These are phyloP conservation scores for Pontoporia blainvillei DNA, from an alignment of 2,113 vertebrate genomes.

Conservation along the genomic window DNA sequence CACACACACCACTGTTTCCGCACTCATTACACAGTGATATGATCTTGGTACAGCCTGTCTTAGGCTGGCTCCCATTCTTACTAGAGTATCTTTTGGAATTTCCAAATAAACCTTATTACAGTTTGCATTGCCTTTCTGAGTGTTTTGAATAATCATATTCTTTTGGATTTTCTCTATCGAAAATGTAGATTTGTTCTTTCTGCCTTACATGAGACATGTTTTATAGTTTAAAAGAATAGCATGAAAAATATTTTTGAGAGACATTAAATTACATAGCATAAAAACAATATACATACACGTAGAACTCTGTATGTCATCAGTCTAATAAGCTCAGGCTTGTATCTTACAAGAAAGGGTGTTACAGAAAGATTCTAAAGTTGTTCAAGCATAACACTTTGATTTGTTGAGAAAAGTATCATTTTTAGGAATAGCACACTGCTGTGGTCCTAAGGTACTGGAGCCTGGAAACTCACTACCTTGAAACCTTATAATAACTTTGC, in stretches of 20 bases:
- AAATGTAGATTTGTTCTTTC: not conserved
- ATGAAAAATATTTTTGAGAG: not conserved
- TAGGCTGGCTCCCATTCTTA: not conserved
- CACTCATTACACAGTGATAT: not conserved
- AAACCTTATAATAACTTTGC: not conserved
- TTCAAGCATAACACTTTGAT: not conserved
- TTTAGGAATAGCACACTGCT: not conserved
- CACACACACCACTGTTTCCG: not conserved
- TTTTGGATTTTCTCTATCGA: not conserved
- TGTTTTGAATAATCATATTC: not conserved
- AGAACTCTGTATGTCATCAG: not conserved
- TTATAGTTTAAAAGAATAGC: not conserved
- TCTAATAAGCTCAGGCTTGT: not conserved
- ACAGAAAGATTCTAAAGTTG: not conserved
- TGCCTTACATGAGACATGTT: not conserved
- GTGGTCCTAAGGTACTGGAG: not conserved
- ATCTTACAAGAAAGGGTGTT: not conserved
- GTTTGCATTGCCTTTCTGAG: not conserved
- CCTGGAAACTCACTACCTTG: not conserved
- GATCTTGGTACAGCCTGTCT: not conserved
- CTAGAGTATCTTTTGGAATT: not conserved
- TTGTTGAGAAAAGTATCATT: not conserved
- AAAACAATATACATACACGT: not conserved
- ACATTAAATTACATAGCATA: not conserved
- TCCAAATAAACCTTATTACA: not conserved